Evolutionary conservation across 2,888 invertebrate genomes (phyloP).

Genomic region (Autographa pulchrina): DNA sequence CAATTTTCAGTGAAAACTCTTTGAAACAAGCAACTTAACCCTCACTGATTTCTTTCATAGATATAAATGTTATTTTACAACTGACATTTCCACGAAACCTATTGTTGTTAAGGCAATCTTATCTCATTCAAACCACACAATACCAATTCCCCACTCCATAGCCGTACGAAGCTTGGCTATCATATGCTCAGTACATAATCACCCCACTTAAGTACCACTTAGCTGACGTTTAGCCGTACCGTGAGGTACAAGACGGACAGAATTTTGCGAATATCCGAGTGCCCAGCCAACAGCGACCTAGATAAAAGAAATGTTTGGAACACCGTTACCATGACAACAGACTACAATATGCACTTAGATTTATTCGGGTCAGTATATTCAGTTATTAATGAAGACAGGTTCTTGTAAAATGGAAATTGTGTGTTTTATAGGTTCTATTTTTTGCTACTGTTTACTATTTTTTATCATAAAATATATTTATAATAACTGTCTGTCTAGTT

Average conservation of each 20-base stretch:
- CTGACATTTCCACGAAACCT: not conserved
- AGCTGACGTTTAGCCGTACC: slow-evolving; percentile 26
- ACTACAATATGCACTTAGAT: slow-evolving; percentile 48
- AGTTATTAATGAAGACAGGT: slow-evolving; percentile 22
- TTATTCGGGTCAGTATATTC: slow-evolving; percentile 42
- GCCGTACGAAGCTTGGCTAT: slow-evolving; percentile 27
- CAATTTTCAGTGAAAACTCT: not conserved
- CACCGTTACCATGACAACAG: slow-evolving; percentile 74
- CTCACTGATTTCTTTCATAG: not conserved
- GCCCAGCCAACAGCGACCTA: slow-evolving; percentile 68
- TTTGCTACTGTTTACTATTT: not conserved
- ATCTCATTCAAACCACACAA: not conserved
- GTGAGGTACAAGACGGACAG: slow-evolving; percentile 44
- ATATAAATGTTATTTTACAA: slow-evolving; percentile 9
- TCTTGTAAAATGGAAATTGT: slow-evolving; percentile 2
- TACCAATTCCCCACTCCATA: not conserved
- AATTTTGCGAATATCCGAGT: slow-evolving; percentile 67
- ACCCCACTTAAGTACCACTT: slow-evolving; percentile 37
- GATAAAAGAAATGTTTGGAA: slow-evolving; percentile 79
- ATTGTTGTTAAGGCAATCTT: slow-evolving; percentile 2
- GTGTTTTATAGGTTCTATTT: not conserved
- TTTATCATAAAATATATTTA: not conserved
- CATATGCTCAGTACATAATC: slow-evolving; percentile 38
- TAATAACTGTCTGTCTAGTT: not conserved
- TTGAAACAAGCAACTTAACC: not conserved